Conservation (phyloP, 2,888 invertebrate genomes). For the Euplexia lucipara region DNA sequence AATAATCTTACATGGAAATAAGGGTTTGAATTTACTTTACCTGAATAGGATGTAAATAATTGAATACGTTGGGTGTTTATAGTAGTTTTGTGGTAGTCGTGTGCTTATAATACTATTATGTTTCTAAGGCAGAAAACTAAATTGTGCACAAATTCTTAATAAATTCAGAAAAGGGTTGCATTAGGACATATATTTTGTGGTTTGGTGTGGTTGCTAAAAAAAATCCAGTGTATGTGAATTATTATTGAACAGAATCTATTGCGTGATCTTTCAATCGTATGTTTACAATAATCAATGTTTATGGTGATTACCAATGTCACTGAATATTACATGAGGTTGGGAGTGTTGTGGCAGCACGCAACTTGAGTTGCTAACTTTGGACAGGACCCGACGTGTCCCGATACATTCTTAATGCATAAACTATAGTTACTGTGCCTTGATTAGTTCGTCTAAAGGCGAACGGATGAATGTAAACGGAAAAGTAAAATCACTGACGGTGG, state of each 20-base stretch:
- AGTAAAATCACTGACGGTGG: neutral
- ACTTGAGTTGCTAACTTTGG: conserved; percentile 67
- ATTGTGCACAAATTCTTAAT: too few relatives aligned
- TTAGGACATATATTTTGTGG: too few relatives aligned
- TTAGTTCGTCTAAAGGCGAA: conserved; percentile 52
- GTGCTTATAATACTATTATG: too few relatives aligned
- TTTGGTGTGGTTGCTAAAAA: too few relatives aligned
- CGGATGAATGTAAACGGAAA: conserved; percentile 26
- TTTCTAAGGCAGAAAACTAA: too few relatives aligned
- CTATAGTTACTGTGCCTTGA: conserved; percentile 57
- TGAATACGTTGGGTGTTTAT: too few relatives aligned
- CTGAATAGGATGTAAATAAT: too few relatives aligned
- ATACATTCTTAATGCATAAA: conserved; percentile 74
- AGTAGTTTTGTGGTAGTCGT: too few relatives aligned
- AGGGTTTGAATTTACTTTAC: too few relatives aligned
- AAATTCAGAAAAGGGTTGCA: too few relatives aligned
- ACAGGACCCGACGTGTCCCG: conserved; percentile 57
- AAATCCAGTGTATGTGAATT: too few relatives aligned
- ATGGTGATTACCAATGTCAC: conserved; percentile 68
- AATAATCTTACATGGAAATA: too few relatives aligned
- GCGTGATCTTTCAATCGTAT: conserved; percentile 20
- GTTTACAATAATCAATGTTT: conserved; percentile 37
- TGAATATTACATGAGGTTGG: conserved; percentile 73
- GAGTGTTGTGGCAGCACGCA: conserved; percentile 69
- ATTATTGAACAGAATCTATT: neutral